Evolutionary conservation across 1,140 invertebrate species (phyloP), one percentile per base, ranked within the genome.

Genomic region (Venturia canescens): DNA sequence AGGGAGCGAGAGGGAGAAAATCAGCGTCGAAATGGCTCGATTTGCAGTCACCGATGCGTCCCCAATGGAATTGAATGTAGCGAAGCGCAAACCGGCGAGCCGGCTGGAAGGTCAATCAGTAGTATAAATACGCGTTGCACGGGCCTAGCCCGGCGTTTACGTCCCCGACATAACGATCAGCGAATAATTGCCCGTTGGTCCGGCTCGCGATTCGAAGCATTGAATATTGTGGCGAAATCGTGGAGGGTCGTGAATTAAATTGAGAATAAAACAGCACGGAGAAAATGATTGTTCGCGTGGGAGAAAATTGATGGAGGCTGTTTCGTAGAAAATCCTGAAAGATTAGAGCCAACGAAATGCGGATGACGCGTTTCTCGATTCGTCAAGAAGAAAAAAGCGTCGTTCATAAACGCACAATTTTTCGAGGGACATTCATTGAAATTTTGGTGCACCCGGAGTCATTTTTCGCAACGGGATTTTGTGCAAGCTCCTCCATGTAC

Each of bases 51-150:
- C 66, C 66, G 66, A 69, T 69, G 66, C 66, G 66, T 69, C 29
- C 66, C 66, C 66, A n/a, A 69, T 69, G 29, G 66, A 69, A 69
- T 69, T 69, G 66, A 69, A 69, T 69, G 66, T 69, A 69, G 66
- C 29, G 3, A 69, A 31, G 66, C 66, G 66, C 27, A 69, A 69
- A 69, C 27, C 27, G 27, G n/a, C n/a, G 27, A 69, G 66, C 66
- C 29, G 29, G 66, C 31, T 69, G 66, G 66, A 69, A 69, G 66
- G 66, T 69, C 66, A 69, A 69, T 69, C 66, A 69, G 66, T 69
- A 69, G 26, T 18, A n/a, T 69, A 31, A 31, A 69, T 69, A 69
- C 66, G n/a, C 31, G 66, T 29, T 69, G 31, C 66, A 69, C 66
- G 66, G 66, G n/a, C 66, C 5, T 69, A 31, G 0, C 26, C 27